A percentile compares a stretch with the other conserved stretches of the same genome.
Evolutionary conservation across 2,797 vertebrate species (phyloP).

Genomic region (Streptopelia turtur): DNA sequence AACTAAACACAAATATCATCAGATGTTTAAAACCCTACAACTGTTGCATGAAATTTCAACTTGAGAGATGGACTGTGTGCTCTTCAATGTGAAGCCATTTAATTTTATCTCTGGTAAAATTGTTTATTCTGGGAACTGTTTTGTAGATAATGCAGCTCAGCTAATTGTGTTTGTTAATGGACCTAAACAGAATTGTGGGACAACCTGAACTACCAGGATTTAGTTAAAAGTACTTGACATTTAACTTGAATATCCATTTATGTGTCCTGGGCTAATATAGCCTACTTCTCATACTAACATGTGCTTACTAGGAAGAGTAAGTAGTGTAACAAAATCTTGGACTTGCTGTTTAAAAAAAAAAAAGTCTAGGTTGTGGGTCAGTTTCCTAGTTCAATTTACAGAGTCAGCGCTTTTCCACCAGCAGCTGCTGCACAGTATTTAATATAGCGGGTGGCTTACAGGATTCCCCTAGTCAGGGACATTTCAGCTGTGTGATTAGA

Average conservation of each 20-base stretch:
- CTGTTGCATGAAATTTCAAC: neutral
- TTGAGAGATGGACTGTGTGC: neutral
- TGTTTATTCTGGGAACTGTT: neutral
- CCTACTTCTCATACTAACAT: neutral
- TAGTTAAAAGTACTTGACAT: neutral
- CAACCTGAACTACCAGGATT: neutral
- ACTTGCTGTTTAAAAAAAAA: neutral
- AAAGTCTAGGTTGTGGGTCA: neutral
- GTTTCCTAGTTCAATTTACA: neutral
- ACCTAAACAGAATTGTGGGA: neutral
- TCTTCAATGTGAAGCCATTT: neutral
- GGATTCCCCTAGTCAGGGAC: neutral
- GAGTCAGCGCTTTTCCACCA: neutral
- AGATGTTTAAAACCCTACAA: neutral
- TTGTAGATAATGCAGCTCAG: neutral
- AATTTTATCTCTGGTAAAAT: neutral
- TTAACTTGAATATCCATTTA: neutral
- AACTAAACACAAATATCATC: neutral
- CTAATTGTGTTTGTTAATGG: neutral
- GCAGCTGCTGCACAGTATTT: neutral
- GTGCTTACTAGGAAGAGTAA: neutral
- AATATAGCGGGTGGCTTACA: neutral
- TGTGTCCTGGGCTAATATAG: neutral
- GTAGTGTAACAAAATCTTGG: neutral
- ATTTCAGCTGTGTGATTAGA: neutral